phyloP scores from a whole-genome alignment of 2,797 vertebrate genomes.

The Microctenopoma stevenorrisi region DNA sequence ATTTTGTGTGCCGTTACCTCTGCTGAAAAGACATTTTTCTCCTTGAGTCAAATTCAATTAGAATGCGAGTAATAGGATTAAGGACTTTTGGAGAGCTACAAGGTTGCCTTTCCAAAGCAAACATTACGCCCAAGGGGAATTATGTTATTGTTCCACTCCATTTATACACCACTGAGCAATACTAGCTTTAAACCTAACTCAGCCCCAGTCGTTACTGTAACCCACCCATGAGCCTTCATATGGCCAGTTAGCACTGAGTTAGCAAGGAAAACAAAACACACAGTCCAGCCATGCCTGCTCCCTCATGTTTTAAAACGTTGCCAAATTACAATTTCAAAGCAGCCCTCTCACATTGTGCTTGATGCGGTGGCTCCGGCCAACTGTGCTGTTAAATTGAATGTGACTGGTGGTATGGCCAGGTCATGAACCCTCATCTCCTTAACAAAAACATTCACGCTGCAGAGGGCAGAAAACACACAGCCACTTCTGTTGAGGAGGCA shows the following conservation, averaged over 20 bases:
- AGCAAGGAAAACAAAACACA: conserved; percentile 14
- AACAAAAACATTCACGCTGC: conserved; percentile 85
- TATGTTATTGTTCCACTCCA: conserved; percentile 83
- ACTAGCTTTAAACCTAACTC: conserved; percentile 64
- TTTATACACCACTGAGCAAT: conserved; percentile 78
- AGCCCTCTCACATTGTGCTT: conserved; percentile 35
- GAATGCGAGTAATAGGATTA: conserved; percentile 88
- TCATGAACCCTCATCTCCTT: conserved; percentile 81
- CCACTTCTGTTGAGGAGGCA: conserved; percentile 58
- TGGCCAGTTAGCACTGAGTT: conserved; percentile 31
- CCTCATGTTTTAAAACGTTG: conserved; percentile 43
- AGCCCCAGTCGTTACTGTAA: conserved; percentile 31
- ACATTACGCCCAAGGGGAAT: conserved; percentile 82
- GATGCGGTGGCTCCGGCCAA: conserved; percentile 47
- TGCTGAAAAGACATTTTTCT: conserved; percentile 75
- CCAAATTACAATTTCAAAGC: conserved; percentile 58
- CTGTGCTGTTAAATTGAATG: conserved; percentile 78
- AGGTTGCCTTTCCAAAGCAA: conserved; percentile 84
- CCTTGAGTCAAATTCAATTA: conserved; percentile 83
- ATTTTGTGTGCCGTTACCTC: conserved; percentile 74
- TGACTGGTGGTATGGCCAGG: conserved; percentile 83
- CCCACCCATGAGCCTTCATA: conserved; percentile 2
- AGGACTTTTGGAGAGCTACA: conserved; percentile 82
- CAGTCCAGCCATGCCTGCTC: conserved; percentile 9
- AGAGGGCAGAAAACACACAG: conserved; percentile 77